These are phyloP conservation scores for Acronicta psi DNA, from an alignment of 2,888 invertebrate species.

Conservation along the genomic window DNA sequence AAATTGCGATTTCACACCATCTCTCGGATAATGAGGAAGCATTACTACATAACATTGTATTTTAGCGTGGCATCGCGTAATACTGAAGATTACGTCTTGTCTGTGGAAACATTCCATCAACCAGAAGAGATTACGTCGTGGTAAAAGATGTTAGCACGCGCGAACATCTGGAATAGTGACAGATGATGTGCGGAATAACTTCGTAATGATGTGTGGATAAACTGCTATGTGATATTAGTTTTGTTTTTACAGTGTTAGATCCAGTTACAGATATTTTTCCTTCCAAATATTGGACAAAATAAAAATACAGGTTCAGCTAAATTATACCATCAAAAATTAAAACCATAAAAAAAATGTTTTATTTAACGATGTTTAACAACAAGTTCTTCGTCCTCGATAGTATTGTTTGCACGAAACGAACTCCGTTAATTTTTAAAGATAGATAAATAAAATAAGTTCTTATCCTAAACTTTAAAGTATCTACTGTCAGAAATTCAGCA, in stretches of 20 bases:
- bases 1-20: conserved; percentile 65
- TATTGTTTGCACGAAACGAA: too few species aligned
- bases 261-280: neutral
- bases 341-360: too few species aligned
- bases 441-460: too few species aligned
- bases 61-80: conserved; percentile 65
- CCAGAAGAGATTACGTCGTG: conserved; percentile 44
- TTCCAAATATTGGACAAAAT: too few species aligned
- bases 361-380: too few species aligned
- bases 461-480: too few species aligned
- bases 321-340: too few species aligned
- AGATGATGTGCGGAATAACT: conserved; percentile 43
- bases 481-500: too few species aligned
- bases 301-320: too few species aligned
- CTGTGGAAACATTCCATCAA: conserved; percentile 52
- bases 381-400: too few species aligned
- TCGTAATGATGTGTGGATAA: conserved; percentile 29
- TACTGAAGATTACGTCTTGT: conserved; percentile 62
- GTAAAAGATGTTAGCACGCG: conserved; percentile 46
- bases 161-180: conserved; percentile 44
- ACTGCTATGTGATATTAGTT: conserved; percentile 12
- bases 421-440: too few species aligned
- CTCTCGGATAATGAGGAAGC: conserved; percentile 65
- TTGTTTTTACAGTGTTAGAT: conserved; percentile 2
- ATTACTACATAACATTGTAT: conserved; percentile 61